Evolutionary conservation across 2,888 invertebrate genomes (phyloP), one percentile per base, ranked within the genome.

Genomic region (Amphipoea lucens): DNA sequence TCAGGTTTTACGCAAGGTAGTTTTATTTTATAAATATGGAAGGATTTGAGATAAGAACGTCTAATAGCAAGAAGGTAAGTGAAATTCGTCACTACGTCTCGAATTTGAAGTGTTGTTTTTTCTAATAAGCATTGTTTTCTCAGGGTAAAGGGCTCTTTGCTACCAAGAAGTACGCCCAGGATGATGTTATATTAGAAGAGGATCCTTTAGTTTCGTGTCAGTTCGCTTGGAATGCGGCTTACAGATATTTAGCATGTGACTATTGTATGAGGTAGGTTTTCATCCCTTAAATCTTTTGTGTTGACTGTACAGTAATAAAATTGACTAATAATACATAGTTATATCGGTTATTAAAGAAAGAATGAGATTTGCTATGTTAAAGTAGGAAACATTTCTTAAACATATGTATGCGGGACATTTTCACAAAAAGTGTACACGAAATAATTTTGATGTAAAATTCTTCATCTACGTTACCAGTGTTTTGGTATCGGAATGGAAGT

Each of bases 161-260:
- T 0, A 97, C 97, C 3, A 97, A 97, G 89, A 93, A 96, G 42
- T 98, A 98, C 90, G 97, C 97, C 71, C 95, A 97, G 87, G 99
- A 98, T 0, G 98, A 98, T 90, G 96, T 98, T 17, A 98, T 99
- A 84, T 98, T 99, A 89, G 98, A 98, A 94, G 99, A 99, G 94
- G 98, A 98, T 83, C 99, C 99, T 0, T 94, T 99, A 76, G 98
- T 99, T 48, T 98, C 98, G 40, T 98, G 98, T 90, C 99, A 99
- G 95, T 99, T 99, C 95, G 97, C 98, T 12, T 99, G 99, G 99
- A 99, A 99, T 95, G 97, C 98, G 62, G 97, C 98, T 0, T 99
- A 98, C 93, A 97, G 98, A 89, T 99, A 99, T 94, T 95, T 97
- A 85, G 98, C 99, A 0, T 99, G 99, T 95, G 98, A 99, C 93